Conservation (phyloP, 2,797 vertebrate species). For the Danio tinwini region DNA sequence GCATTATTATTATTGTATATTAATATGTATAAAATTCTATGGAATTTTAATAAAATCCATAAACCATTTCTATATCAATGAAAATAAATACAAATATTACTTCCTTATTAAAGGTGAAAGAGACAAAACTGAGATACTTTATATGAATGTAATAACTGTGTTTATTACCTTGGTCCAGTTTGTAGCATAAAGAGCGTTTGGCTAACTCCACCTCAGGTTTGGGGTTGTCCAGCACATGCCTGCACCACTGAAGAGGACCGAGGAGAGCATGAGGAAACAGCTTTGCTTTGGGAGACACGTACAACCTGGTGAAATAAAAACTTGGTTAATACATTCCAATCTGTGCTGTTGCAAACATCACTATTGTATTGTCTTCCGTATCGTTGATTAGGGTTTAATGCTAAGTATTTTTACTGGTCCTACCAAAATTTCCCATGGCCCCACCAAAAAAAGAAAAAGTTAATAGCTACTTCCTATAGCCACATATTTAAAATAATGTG, state of each 20-base stretch:
- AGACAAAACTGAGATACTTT: constrained; percentile 2
- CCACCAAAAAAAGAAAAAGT: too few species aligned
- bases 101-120: not conserved
- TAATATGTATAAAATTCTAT: too few species aligned
- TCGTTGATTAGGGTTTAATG: too few species aligned
- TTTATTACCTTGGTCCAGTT: constrained; percentile 91
- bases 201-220: constrained; percentile 93
- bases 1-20: too few species aligned
- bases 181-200: constrained; percentile 90
- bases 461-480: too few species aligned
- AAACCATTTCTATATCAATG: not conserved
- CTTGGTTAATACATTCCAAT: constrained; percentile 1
- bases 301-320: constrained; percentile 84
- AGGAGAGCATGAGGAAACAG: constrained; percentile 72
- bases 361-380: not conserved
- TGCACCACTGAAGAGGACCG: constrained; percentile 94
- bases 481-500: too few species aligned
- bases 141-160: not conserved
- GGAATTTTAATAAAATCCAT: too few species aligned
- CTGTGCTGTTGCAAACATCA: not conserved
- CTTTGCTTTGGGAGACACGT: constrained; percentile 84
- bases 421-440: too few species aligned
- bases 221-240: constrained; percentile 92
- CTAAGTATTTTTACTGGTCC: too few species aligned
- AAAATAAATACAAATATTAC: not conserved